Evolutionary conservation across 2,888 invertebrate species (phyloP), one percentile per base, ranked within the genome.

Genomic region (Seladonia tumulorum): DNA sequence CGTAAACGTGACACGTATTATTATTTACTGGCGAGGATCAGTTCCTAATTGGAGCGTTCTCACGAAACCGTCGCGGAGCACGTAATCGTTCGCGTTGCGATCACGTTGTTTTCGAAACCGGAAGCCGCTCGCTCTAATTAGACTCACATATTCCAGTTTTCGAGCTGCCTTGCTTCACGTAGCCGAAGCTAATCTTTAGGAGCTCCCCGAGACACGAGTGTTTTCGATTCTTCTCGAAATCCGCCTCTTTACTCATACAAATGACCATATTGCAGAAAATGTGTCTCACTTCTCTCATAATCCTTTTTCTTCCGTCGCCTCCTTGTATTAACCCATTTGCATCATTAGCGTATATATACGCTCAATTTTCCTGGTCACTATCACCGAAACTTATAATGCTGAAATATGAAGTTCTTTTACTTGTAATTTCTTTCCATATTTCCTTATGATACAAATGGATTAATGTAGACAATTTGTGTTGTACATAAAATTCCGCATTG

Each of bases 91-190:
- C 68, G 22, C 25, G 25, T 49, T 49, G 25, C 68, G 47, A 70
- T 35, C 47, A n/a, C 25, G 57, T 70, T 77, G 57, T 81, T 78
- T 45, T 16, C 70, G 78, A 47, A 81, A 81, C 78, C 18, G 22
- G 63, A 72, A 79, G n/a, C 10, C 53, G 47, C 16, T 29, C n/a
- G 70, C 18, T 14, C 39, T 63, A 72, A 63, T 81, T 49, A 49
- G 39, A 79, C 18, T 18, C 35, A 5, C 25, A 25, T 22, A 14
- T 71, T 71, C 39, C 5, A 57, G 25, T 75, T 60, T 42, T 18
- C 39, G 45, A 22, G 60, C n/a, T 12, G 42, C 5, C n/a, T n/a
- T n/a, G 42, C 42, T 2, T 42, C 70, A 70, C 70, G n/a, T n/a
- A n/a, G 10, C 10, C 5, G 18, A 68, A 10, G 18, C 10, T 1